Base-by-base conservation (phyloP, 2,888 invertebrate genomes). In the Crossocerus cetratus region DNA sequence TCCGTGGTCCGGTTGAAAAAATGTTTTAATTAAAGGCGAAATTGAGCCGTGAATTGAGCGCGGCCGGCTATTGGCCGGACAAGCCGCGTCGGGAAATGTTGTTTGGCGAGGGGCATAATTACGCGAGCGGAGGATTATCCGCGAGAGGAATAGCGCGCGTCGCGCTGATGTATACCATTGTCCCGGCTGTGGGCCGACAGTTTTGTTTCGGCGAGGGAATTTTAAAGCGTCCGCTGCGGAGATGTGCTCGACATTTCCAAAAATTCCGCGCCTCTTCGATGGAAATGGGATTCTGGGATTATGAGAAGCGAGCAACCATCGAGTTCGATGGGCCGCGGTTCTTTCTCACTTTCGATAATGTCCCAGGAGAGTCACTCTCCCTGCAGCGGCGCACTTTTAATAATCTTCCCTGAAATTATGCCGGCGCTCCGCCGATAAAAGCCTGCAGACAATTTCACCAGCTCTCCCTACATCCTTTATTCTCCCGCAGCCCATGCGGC, bases 331-430 rank as follows among this genome's bases (percentile, higher is more conserved):
- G 32, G 32, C 3, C 0, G n/a, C 32, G 3, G 59, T 49, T 45
- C 53, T 42, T 22, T 44, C n/a, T 21, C 62, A 49, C 65, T 65
- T 72, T 69, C 65, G 67, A 69, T 69, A 72, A 73, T 70, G 59
- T 72, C 64, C 54, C 69, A 14, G 11, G 58, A 21, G 57, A 63
- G 54, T 60, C 49, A 42, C 42, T 56, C 42, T 56, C 18, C 68
- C 53, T 44, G 18, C 13, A 44, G 59, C 58, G 59, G 55, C 62
- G 66, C 61, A 60, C 76, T 71, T 78, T 76, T 71, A 77, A 78
- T 70, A 77, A 72, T 64, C 67, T 54, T 57, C 22, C 5, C 60
- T 78, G 72, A 77, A 78, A 78, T 78, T 79, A 79, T 76, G 79
- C 65, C 77, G 76, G 78, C 62, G 49, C 62, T 21, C 18, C 58